Conservation (phyloP, 2,113 vertebrate species). For the Eptatretus burgeri region DNA sequence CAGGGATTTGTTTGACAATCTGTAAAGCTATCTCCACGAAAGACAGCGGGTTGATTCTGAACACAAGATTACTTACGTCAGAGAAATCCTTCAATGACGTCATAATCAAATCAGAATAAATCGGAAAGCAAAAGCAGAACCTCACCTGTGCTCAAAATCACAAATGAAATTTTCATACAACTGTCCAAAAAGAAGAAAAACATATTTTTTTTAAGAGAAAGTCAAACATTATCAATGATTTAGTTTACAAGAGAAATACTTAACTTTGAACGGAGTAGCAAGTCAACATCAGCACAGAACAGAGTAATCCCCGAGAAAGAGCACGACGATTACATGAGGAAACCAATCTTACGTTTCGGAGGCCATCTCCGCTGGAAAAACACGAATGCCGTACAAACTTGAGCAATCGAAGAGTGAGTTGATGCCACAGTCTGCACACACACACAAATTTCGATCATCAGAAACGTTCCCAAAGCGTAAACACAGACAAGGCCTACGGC, state of each 20-base stretch:
- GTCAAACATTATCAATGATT: not conserved
- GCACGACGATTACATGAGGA: too few species aligned
- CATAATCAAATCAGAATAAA: not conserved
- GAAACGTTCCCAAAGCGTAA: too few species aligned
- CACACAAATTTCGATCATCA: too few species aligned
- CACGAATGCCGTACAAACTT: conserved; percentile 72
- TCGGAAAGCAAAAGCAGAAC: not conserved
- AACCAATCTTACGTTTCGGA: conserved; percentile 39
- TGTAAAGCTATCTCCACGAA: conserved; percentile 78
- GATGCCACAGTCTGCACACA: conserved; percentile 54
- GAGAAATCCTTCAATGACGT: not conserved
- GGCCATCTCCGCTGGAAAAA: conserved; percentile 63
- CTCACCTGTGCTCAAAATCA: conserved; percentile 91
- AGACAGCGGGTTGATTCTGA: conserved; percentile 73
- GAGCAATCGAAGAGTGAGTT: conserved; percentile 55
- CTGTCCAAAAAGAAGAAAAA: conserved; percentile 18
- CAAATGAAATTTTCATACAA: conserved; percentile 89
- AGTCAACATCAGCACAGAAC: not conserved
- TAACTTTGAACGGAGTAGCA: not conserved
- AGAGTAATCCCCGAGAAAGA: not conserved
- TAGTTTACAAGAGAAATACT: not conserved
- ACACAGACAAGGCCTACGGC: too few species aligned
- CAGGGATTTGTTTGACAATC: conserved; percentile 61
- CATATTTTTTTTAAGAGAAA: not conserved
- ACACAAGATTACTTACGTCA: not conserved